Percentiles rank a stretch among this genome's conserved stretches.
Conservation (phyloP, 2,888 invertebrate species). For the Xiphydria camelus region DNA sequence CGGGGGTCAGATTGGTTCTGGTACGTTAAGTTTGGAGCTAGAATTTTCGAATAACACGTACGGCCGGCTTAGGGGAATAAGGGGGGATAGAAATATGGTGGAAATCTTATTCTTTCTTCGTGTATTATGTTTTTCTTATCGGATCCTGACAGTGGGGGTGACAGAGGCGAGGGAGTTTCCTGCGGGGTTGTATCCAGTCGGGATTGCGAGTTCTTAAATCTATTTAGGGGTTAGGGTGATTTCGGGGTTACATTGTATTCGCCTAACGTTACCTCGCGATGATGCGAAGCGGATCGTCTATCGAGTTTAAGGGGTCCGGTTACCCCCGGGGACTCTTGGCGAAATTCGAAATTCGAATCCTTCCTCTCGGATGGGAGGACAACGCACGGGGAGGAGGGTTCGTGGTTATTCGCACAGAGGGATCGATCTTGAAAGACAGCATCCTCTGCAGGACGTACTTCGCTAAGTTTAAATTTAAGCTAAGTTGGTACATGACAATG, state of each 20-base stretch:
- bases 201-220: slow-evolving; percentile 28
- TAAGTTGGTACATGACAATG: no score
- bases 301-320: no score
- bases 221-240: slow-evolving; percentile 17
- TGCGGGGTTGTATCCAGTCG: slow-evolving; percentile 18
- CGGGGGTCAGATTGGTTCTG: slow-evolving; percentile 22
- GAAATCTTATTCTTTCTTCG: slow-evolving; percentile 14
- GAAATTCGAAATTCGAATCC: no score
- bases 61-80: not conserved
- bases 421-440: no score
- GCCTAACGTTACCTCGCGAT: slow-evolving; percentile 12
- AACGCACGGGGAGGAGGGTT: no score
- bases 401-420: no score
- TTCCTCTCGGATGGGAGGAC: no score
- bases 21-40: slow-evolving; percentile 18
- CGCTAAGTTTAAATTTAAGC: no score
- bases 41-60: slow-evolving; percentile 17
- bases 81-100: slow-evolving; percentile 9
- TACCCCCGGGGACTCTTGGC: no score
- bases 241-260: slow-evolving; percentile 11
- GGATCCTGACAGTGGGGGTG: no score
- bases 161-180: no score
- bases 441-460: no score
- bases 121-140: slow-evolving; percentile 35
- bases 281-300: not conserved